phyloP scores from a whole-genome alignment of 1,140 invertebrate species.

The Aphelenchoides fujianensis region DNA sequence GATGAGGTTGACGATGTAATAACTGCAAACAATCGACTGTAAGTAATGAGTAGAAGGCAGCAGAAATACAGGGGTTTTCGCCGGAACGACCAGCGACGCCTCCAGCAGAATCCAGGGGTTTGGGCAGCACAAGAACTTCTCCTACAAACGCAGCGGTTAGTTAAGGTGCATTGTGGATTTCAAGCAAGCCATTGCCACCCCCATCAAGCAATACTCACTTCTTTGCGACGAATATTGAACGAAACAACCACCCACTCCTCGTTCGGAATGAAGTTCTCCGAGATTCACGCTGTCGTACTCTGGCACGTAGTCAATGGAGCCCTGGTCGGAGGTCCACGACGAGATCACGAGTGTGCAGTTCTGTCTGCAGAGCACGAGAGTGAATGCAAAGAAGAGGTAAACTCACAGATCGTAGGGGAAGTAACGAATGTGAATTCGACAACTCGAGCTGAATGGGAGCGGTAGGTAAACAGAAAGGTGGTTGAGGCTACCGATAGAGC shows the following conservation, averaged over 20 bases:
- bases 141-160: too few species aligned
- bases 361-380: conserved; percentile 35
- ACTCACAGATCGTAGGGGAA: conserved; percentile 57
- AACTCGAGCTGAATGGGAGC: too few species aligned
- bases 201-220: conserved; percentile 26
- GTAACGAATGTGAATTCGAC: conserved; percentile 59
- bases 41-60: conserved; percentile 52
- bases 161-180: conserved; percentile 28
- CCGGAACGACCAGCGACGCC: conserved; percentile 55
- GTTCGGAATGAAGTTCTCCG: conserved; percentile 61
- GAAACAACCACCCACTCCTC: conserved; percentile 62
- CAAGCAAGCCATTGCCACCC: background rate
- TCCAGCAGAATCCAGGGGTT: conserved; percentile 61
- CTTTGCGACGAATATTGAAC: conserved; percentile 54
- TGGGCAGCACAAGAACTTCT: conserved; percentile 59
- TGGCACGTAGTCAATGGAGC: conserved; percentile 57
- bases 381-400: too few species aligned
- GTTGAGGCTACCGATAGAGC: too few species aligned
- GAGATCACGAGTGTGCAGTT: conserved; percentile 60
- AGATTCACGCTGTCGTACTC: conserved; percentile 58
- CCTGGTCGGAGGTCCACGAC: conserved; percentile 60
- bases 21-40: too few species aligned
- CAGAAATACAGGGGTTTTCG: conserved; percentile 60
- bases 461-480: too few species aligned
- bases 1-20: conserved; percentile 48